Conservation (phyloP, 2,113 vertebrate species). For the Pedionomus torquatus region DNA sequence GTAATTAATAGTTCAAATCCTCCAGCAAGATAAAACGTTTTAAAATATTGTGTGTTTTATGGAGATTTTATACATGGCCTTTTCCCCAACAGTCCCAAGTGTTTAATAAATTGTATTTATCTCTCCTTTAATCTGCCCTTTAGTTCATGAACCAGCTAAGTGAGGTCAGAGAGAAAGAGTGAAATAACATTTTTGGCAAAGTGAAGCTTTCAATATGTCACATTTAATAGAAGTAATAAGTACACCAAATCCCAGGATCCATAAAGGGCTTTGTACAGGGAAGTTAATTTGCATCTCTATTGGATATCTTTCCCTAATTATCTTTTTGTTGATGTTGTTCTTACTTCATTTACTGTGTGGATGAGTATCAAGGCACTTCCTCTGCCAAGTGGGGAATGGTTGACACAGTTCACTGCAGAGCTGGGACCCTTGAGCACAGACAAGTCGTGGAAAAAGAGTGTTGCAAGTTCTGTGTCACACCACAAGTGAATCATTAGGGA, state of each 20-base stretch:
- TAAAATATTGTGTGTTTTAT: neutral
- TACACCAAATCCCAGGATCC: conserved; percentile 20
- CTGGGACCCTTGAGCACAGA: neutral
- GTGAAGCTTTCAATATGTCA: conserved; percentile 20
- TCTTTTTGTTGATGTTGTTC: neutral
- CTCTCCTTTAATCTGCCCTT: neutral
- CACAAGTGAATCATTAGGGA: neutral
- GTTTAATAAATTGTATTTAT: neutral
- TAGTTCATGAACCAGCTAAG: conserved; percentile 12
- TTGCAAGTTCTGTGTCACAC: neutral
- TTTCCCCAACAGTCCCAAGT: neutral
- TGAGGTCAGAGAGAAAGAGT: conserved; percentile 10
- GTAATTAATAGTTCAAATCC: neutral
- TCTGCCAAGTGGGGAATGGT: neutral
- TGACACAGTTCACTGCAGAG: neutral
- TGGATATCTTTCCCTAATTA: conserved; percentile 19
- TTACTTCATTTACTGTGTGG: neutral
- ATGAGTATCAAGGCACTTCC: neutral
- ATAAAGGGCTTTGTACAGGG: neutral
- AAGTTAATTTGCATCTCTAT: conserved; percentile 28
- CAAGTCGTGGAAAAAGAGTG: neutral
- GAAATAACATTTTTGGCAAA: conserved; percentile 39
- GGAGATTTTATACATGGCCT: neutral
- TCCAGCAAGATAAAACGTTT: neutral
- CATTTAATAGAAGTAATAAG: conserved; percentile 43